Conservation (phyloP, 2,888 invertebrate species). For the Acrocyrtus sp. region DNA sequence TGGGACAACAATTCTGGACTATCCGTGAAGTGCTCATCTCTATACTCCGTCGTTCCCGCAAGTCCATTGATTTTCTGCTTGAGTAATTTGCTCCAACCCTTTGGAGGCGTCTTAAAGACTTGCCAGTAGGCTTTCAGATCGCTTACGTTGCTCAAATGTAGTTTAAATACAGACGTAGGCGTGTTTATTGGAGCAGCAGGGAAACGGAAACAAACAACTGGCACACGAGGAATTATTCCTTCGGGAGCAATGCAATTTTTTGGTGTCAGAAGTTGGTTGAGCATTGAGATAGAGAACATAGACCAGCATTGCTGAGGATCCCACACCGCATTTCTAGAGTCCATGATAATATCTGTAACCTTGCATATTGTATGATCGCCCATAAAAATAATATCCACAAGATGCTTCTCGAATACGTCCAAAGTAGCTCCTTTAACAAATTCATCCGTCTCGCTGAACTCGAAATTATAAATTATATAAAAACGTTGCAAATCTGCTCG, state of each 20-base stretch:
- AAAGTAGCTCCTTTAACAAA: conserved; percentile 18
- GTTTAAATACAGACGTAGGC: conserved; percentile 40
- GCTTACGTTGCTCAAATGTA: conserved; percentile 49
- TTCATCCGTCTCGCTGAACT: conserved; percentile 29
- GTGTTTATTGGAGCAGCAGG: conserved; percentile 56
- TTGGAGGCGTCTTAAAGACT: conserved; percentile 49
- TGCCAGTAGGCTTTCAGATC: conserved; percentile 48
- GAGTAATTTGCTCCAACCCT: conserved; percentile 27
- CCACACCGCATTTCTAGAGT: conserved; percentile 50
- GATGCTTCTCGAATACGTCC: conserved; percentile 33
- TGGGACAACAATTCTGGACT: conserved; percentile 25
- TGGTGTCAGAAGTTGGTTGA: conserved; percentile 53
- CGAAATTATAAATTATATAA: conserved; percentile 46
- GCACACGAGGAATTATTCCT: conserved; percentile 42
- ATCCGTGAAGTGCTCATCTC: conserved; percentile 30
- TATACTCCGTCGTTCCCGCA: conserved; percentile 17
- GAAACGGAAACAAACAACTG: conserved; percentile 52
- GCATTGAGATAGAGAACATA: conserved; percentile 55
- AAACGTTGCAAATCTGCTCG: conserved; percentile 51
- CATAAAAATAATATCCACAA: conserved; percentile 51
- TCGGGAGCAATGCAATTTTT: conserved; percentile 36
- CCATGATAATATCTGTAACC: conserved; percentile 55
- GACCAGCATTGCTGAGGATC: conserved; percentile 53
- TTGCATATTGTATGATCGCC: conserved; percentile 53
- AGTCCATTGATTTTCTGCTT: conserved; percentile 17